These are phyloP conservation scores for Nomada fucata DNA, from an alignment of 2,888 invertebrate species.

Conservation along the genomic window DNA sequence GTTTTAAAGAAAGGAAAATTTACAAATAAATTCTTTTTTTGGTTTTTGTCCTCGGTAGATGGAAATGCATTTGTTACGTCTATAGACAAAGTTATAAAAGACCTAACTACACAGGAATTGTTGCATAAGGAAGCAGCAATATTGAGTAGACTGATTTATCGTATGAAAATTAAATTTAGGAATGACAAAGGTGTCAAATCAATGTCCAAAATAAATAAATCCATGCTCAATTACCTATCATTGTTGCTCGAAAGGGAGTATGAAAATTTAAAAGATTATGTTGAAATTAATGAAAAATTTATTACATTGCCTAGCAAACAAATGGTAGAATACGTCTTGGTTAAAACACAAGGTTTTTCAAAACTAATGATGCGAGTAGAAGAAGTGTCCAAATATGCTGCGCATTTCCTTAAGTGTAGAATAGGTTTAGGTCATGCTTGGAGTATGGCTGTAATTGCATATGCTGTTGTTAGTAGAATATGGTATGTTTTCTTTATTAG, in stretches of 20 bases:
- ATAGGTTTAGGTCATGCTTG: conserved; percentile 86
- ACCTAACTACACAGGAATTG: conserved; percentile 83
- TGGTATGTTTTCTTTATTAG: conserved; percentile 81
- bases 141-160: conserved; percentile 86
- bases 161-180: conserved; percentile 87
- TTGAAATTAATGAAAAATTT: conserved; percentile 71
- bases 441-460: conserved; percentile 86
- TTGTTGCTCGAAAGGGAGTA: conserved; percentile 85
- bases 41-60: conserved; percentile 64
- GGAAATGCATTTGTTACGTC: conserved; percentile 55
- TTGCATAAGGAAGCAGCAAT: conserved; percentile 86
- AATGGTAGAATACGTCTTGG: conserved; percentile 86
- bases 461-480: conserved; percentile 85
- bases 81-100: conserved; percentile 67
- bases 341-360: conserved; percentile 86
- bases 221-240: conserved; percentile 85
- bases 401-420: conserved; percentile 85
- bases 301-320: conserved; percentile 86
- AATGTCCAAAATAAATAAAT: conserved; percentile 86
- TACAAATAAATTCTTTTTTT: background rate
- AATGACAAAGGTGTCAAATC: conserved; percentile 86
- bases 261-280: conserved; percentile 69
- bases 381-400: conserved; percentile 85
- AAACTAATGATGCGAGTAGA: conserved; percentile 86
- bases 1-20: background rate